Base-by-base conservation (phyloP, 2,888 invertebrate species). In the Cataglyphis rosenhaueri region DNA sequence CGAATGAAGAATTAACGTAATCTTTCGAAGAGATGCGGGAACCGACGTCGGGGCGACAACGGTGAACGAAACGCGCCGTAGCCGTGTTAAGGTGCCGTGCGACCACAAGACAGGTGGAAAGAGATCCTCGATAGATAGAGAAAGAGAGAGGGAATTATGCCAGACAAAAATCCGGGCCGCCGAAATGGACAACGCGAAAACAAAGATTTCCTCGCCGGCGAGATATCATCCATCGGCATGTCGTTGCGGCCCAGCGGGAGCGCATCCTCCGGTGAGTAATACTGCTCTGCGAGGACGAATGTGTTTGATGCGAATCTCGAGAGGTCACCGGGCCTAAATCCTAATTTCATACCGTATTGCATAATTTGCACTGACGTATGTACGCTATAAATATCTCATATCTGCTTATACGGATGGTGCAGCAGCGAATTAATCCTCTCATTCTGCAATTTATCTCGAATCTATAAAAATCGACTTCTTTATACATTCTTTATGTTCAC, bases 151-250 rank as follows among this genome's bases (percentile, higher is more conserved):
- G 85, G 85, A 90, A 93, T 89, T 89, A 94, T 94, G 94, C 94
- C 94, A 90, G 93, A 94, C 91, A 94, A 94, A 91, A 92, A 91
- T 87, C 88, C 89, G 66, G 92, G 88, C 10, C 91, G 87, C 87
- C 93, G 93, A 84, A 92, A 94, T 92, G 94, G 92, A 90, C 91
- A 91, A 76, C 91, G 93, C 91, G 93, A 81, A 25, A 76, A 92
- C 82, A 94, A 93, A 88, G 94, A 94, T 89, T 91, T 92, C 88
- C 93, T 93, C 89, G 92, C 89, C 89, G 93, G 94, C 85, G 97
- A 97, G 96, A 97, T 97, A 94, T 97, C 96, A 95, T 97, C 98
- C 92, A 97, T 98, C 94, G 98, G 97, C 94, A 98, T 98, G 97
- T 97, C 96, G 86, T 95, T 97, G 95, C 96, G 96, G 92, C 96